Conservation (phyloP, 2,797 vertebrate genomes). For the Ambastaia sidthimunki region DNA sequence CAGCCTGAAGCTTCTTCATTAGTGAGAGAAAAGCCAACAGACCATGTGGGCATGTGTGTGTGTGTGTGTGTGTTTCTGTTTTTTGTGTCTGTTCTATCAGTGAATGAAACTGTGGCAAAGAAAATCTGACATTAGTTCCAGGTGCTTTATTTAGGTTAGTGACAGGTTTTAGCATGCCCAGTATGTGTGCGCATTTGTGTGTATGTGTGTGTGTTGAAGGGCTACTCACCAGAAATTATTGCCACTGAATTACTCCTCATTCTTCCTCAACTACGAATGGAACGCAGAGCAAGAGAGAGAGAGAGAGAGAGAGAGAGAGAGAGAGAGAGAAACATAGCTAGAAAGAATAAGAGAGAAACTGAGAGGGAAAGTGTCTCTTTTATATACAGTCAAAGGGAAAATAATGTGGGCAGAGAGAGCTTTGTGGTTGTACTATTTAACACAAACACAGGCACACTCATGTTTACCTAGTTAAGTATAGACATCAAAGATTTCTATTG, state of each 20-base stretch:
- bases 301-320: constrained; percentile 17
- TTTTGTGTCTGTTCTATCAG: constrained; percentile 52
- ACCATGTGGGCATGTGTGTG: constrained; percentile 64
- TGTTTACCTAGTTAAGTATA: neutral
- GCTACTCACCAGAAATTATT: constrained; percentile 57
- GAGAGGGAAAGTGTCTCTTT: constrained; percentile 33
- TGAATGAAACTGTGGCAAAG: constrained; percentile 49
- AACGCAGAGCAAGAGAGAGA: neutral
- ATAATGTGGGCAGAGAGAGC: constrained; percentile 29
- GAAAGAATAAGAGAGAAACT: constrained; percentile 10
- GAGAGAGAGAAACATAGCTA: neutral
- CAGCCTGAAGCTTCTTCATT: constrained; percentile 74
- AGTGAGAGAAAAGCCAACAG: constrained; percentile 76
- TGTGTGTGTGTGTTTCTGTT: constrained; percentile 40
- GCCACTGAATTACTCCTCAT: constrained; percentile 55
- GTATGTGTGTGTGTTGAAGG: constrained; percentile 11
- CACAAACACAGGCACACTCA: neutral
- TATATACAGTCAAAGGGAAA: constrained; percentile 34
- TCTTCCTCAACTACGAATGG: constrained; percentile 30
- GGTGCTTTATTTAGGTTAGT: constrained; percentile 64
- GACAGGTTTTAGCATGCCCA: constrained; percentile 58
- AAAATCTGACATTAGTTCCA: constrained; percentile 64
- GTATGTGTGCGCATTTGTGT: constrained; percentile 43
- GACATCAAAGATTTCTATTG: neutral
- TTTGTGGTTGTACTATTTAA: constrained; percentile 16